Evolutionary conservation across 2,113 vertebrate genomes (phyloP).

Genomic region (Butorides virescens): DNA sequence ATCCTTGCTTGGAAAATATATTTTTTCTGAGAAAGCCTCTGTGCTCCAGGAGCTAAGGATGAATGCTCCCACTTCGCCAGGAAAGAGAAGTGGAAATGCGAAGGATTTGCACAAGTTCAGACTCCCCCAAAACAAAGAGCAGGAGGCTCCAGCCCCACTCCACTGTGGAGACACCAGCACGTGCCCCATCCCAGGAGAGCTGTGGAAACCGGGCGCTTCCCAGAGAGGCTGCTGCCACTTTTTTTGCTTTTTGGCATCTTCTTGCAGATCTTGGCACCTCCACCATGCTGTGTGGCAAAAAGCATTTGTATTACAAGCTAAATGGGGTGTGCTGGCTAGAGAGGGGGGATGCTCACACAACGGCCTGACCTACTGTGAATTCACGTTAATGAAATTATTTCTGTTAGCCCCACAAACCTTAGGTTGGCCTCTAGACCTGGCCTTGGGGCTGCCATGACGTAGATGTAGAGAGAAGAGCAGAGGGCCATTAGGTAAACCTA

Average conservation of each 20-base stretch:
- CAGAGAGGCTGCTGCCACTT: neutral
- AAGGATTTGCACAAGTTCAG: neutral
- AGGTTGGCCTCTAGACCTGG: neutral
- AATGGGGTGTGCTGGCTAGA: neutral
- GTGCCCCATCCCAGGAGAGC: neutral
- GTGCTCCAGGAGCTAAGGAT: neutral
- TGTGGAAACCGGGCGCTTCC: neutral
- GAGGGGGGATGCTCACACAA: too few relatives aligned
- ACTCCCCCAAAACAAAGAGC: neutral
- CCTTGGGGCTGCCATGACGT: neutral
- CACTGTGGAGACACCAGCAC: neutral
- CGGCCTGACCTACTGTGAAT: neutral
- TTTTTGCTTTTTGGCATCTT: neutral
- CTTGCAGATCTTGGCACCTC: neutral
- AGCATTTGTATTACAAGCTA: neutral
- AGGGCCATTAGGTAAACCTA: neutral
- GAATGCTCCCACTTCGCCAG: neutral
- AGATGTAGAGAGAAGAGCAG: neutral
- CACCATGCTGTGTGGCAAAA: neutral
- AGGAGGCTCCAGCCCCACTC: neutral
- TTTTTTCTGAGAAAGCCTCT: neutral
- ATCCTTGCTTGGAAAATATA: neutral
- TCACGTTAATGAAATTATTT: neutral
- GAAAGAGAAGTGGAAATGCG: neutral
- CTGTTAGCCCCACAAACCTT: neutral